Evolutionary conservation across 2,797 vertebrate genomes (phyloP).

Genomic region (Linurgus olivaceus): DNA sequence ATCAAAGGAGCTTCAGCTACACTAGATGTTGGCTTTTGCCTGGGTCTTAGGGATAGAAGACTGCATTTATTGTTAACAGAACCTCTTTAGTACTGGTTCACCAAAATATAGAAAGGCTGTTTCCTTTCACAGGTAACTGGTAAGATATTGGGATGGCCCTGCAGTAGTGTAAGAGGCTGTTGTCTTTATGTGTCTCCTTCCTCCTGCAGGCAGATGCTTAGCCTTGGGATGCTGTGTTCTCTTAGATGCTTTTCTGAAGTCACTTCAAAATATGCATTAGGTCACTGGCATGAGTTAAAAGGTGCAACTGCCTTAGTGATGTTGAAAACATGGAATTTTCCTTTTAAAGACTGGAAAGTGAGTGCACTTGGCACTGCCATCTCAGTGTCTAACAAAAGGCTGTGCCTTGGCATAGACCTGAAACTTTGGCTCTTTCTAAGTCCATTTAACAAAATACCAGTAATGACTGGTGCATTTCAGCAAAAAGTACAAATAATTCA

Average conservation of each 20-base stretch:
- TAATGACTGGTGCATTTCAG: neutral
- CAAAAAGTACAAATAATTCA: neutral
- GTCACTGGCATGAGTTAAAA: neutral
- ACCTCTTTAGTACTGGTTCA: neutral
- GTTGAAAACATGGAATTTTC: neutral
- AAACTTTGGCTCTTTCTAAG: neutral
- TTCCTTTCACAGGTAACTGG: neutral
- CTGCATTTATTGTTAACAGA: neutral
- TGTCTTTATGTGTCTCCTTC: neutral
- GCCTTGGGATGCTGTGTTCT: neutral
- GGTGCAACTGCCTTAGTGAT: neutral
- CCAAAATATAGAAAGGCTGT: neutral
- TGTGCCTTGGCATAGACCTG: neutral
- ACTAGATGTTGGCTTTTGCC: neutral
- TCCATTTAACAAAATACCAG: neutral
- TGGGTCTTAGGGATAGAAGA: neutral
- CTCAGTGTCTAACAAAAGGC: neutral
- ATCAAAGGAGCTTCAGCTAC: neutral
- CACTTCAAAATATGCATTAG: neutral
- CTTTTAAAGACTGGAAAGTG: neutral
- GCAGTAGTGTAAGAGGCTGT: accelerated
- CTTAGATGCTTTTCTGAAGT: neutral
- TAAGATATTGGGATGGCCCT: neutral
- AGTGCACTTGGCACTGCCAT: neutral
- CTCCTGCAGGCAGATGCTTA: neutral